phyloP scores from a whole-genome alignment of 2,113 vertebrate species.

The Pelecanus crispus region DNA sequence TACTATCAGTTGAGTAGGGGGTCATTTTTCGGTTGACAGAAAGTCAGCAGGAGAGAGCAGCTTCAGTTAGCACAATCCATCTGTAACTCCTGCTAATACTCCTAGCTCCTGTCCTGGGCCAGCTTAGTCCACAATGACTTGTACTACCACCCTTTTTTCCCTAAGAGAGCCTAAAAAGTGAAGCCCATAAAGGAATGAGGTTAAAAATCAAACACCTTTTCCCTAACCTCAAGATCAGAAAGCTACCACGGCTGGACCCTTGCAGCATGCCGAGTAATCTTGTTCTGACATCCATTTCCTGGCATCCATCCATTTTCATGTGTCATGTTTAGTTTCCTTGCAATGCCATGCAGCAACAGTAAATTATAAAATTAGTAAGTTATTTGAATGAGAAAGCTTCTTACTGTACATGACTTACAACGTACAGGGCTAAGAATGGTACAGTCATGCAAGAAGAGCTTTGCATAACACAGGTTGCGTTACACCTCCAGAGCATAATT shows the following conservation, averaged over 20 bases:
- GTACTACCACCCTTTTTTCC: fast-evolving
- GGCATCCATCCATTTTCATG: not conserved
- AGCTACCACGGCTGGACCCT: not conserved
- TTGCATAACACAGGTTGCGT: not conserved
- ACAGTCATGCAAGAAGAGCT: not conserved
- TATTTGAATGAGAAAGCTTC: not conserved
- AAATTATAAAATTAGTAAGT: not conserved
- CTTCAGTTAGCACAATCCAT: not conserved
- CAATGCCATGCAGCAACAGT: not conserved
- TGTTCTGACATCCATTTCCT: not conserved
- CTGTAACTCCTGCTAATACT: not conserved
- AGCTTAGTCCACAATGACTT: not conserved
- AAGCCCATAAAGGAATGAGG: not conserved
- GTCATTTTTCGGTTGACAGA: not conserved
- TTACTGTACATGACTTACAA: not conserved
- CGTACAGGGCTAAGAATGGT: not conserved
- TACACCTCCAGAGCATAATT: not conserved
- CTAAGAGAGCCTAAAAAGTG: not conserved
- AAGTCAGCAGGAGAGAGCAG: not conserved
- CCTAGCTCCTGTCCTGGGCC: not conserved
- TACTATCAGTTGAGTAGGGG: not conserved
- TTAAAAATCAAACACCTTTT: not conserved
- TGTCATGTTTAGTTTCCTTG: not conserved
- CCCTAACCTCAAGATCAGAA: not conserved
- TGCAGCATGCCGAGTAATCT: not conserved